Evolutionary conservation across 2,113 vertebrate species (phyloP).

Genomic region (Nicator chloris): DNA sequence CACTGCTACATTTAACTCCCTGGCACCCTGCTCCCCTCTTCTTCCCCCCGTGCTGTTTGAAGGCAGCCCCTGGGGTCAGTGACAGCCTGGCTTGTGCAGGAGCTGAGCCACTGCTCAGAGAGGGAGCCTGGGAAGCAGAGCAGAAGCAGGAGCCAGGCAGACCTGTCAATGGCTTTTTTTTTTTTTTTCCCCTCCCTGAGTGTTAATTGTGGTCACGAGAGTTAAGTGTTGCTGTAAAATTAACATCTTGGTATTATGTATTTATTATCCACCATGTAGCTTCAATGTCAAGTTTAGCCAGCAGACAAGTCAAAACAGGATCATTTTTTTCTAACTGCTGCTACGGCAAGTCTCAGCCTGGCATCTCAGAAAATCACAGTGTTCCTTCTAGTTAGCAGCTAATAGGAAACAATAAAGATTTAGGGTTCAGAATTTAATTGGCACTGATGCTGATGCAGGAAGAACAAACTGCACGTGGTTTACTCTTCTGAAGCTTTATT

Average conservation of each 20-base stretch:
- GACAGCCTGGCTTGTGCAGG: not conserved
- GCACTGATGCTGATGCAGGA: conserved; percentile 9
- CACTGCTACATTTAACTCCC: conserved; percentile 4
- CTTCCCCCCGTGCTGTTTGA: not conserved
- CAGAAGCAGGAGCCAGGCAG: conserved; percentile 1
- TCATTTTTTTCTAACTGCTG: not conserved
- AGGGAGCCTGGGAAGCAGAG: not conserved
- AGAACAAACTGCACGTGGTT: not conserved
- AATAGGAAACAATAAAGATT: conserved; percentile 54
- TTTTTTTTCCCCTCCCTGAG: not conserved
- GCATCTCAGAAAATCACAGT: conserved; percentile 11
- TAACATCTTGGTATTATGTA: conserved; percentile 33
- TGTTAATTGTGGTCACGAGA: conserved; percentile 59
- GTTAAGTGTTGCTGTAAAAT: conserved; percentile 65
- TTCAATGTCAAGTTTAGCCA: conserved; percentile 34
- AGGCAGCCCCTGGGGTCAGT: conserved; percentile 18
- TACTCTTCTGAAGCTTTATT: conserved; percentile 49
- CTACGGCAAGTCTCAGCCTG: conserved; percentile 19
- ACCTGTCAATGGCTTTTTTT: conserved; percentile 14
- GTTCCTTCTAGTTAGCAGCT: conserved; percentile 28
- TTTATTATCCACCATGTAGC: conserved; percentile 33
- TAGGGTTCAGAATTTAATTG: conserved; percentile 48
- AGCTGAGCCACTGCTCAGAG: not conserved
- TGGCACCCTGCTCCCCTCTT: not conserved
- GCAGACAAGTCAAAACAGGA: conserved; percentile 57